Base-by-base conservation (phyloP, 2,113 vertebrate species). In the Phrynosoma blainvillii region DNA sequence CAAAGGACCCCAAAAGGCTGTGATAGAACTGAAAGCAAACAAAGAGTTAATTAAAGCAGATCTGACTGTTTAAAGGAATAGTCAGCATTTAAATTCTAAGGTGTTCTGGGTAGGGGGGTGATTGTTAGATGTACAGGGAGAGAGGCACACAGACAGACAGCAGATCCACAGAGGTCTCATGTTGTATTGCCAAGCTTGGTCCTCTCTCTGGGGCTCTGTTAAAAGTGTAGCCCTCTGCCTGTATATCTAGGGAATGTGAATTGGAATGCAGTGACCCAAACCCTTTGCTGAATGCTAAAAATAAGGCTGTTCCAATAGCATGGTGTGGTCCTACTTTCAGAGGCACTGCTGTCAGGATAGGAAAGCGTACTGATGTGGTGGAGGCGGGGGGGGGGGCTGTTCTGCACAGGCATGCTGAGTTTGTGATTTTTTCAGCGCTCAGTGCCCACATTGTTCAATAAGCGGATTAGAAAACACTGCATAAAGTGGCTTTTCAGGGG, bases 381-480 rank as follows among this genome's bases (percentile, higher is more conserved):
- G 30, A 11, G 62, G n/a, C 36, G 21, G 88, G 89, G 59, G 56
- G 27, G n/a, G 32, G 80, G 36, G 88, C 78, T 66, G 70, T 84
- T 87, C 81, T 21, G 93, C 91, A 87, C 82, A 86, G 84, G 90
- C 91, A 65, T 83, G 89, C 90, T 59, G 93, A 93, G 93, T 89
- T 85, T 94, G 82, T 80, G 95, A 91, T 93, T 94, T 59, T 70
- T 92, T 91, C 88, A 93, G 93, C 75, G 1, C 90, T 87, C 92
- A 90, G 86, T 76, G 92, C 95, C 94, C 88, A 92, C 90, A 87
- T 92, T 94, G 94, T 91, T 90, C 87, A 82, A 54, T 91, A 93
- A 96, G 95, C 88, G 89, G 95, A 93, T 96, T 92, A 94, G 84
- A 92, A 94, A 94, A 88, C 92, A 87, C 86, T 52, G 90, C 93